phyloP scores from a whole-genome alignment of 2,797 vertebrate species.

The Channa striata region DNA sequence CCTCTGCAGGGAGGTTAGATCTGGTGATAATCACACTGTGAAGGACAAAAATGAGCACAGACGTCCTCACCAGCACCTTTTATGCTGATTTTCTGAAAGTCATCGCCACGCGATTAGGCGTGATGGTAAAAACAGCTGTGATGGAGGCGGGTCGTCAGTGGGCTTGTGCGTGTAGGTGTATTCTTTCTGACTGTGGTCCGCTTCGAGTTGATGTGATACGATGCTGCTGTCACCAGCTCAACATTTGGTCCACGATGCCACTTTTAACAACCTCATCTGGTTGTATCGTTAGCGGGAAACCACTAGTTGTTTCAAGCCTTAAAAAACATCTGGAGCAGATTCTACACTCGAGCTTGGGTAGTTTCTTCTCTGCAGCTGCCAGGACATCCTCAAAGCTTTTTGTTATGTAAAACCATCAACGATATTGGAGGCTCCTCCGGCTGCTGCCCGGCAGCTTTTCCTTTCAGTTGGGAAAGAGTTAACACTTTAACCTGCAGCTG shows the following conservation, averaged over 20 bases:
- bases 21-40: not conserved
- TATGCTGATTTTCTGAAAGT: too few species aligned
- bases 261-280: slow-evolving; percentile 12
- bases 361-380: slow-evolving; percentile 11
- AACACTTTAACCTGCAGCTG: not conserved
- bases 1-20: not conserved
- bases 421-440: not conserved
- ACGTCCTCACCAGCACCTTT: not conserved
- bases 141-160: not conserved
- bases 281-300: slow-evolving; percentile 12
- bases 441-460: not conserved
- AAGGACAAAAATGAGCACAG: slow-evolving; percentile 2
- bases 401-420: not conserved
- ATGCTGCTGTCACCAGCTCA: not conserved
- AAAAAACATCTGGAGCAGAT: slow-evolving; percentile 49
- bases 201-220: not conserved
- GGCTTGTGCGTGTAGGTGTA: not conserved
- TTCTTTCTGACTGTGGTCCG: not conserved
- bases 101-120: not conserved
- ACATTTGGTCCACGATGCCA: slow-evolving; percentile 7
- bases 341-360: not conserved
- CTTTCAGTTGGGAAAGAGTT: not conserved
- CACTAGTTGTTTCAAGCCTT: slow-evolving; percentile 16
- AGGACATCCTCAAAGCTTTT: slow-evolving; percentile 18
- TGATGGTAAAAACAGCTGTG: not conserved